Evolutionary conservation across 2,888 invertebrate species (phyloP).

Genomic region (Cenopis cana): DNA sequence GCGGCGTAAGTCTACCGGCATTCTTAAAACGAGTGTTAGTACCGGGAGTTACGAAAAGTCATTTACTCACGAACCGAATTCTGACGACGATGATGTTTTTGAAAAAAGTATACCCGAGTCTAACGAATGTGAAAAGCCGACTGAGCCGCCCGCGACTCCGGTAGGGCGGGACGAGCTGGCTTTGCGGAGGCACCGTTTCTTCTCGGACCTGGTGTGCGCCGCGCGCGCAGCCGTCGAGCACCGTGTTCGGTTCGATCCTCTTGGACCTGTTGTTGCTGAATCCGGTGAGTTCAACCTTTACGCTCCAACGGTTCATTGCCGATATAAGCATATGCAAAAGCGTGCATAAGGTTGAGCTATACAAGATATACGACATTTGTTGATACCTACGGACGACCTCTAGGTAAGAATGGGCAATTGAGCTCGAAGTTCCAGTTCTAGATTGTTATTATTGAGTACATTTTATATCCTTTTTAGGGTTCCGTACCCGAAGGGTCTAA

Average conservation of each 20-base stretch:
- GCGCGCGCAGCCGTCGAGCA: constrained; percentile 90
- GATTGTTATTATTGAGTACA: too few relatives aligned
- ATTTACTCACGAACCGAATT: constrained; percentile 59
- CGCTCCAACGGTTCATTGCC: neutral
- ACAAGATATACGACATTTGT: neutral
- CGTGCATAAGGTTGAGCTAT: neutral
- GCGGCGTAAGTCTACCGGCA: constrained; percentile 78
- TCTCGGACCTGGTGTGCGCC: constrained; percentile 90
- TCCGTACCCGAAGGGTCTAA: too few relatives aligned
- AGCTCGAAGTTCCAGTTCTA: too few relatives aligned
- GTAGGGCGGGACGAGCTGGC: constrained; percentile 92
- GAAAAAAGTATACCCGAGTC: constrained; percentile 71
- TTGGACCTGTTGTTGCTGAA: constrained; percentile 87
- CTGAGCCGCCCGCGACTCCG: constrained; percentile 90
- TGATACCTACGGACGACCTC: too few relatives aligned
- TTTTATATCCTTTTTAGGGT: too few relatives aligned
- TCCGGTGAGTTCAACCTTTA: constrained; percentile 76
- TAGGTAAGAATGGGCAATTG: too few relatives aligned
- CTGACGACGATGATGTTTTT: constrained; percentile 87
- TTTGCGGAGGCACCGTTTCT: constrained; percentile 90
- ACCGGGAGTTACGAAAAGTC: constrained; percentile 64
- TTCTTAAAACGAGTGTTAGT: constrained; percentile 73
- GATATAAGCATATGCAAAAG: neutral
- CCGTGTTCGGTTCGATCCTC: constrained; percentile 90
- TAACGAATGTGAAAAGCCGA: constrained; percentile 80